phyloP scores from a whole-genome alignment of 2,888 invertebrate genomes.

The Zootermopsis nevadensis region DNA sequence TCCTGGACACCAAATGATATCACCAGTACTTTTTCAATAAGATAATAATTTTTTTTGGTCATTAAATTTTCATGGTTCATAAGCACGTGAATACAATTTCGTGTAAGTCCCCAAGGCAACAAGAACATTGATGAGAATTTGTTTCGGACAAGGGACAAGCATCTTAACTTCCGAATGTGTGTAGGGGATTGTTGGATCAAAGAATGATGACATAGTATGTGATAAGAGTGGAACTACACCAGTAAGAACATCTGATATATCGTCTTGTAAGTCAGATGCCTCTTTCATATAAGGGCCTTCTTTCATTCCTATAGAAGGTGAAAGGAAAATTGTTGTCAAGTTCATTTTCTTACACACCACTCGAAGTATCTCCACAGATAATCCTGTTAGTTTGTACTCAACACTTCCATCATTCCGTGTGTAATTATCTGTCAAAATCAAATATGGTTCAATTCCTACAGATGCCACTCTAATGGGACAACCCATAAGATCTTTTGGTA shows the following conservation, averaged over 20 bases:
- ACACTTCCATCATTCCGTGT: not conserved
- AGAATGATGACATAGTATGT: not conserved
- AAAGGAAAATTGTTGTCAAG: not conserved
- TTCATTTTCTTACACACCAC: not conserved
- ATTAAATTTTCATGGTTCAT: too few species aligned
- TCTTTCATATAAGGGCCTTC: not conserved
- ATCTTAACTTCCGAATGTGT: not conserved
- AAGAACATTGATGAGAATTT: too few species aligned
- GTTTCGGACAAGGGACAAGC: not conserved
- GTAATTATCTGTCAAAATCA: not conserved
- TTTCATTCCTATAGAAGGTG: not conserved
- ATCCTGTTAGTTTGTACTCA: not conserved
- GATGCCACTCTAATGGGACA: not conserved
- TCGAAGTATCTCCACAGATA: not conserved
- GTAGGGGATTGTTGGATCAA: not conserved
- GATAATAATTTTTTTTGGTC: too few species aligned
- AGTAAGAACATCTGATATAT: not conserved
- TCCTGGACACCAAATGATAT: too few species aligned
- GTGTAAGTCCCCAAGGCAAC: too few species aligned
- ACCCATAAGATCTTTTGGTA: not conserved
- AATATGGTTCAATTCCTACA: not conserved
- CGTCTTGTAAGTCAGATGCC: not conserved
- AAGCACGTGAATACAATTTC: too few species aligned
- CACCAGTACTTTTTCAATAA: too few species aligned
- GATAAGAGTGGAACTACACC: not conserved